Conservation (phyloP, 1,140 invertebrate species). For the Sinonovacula constricta region DNA sequence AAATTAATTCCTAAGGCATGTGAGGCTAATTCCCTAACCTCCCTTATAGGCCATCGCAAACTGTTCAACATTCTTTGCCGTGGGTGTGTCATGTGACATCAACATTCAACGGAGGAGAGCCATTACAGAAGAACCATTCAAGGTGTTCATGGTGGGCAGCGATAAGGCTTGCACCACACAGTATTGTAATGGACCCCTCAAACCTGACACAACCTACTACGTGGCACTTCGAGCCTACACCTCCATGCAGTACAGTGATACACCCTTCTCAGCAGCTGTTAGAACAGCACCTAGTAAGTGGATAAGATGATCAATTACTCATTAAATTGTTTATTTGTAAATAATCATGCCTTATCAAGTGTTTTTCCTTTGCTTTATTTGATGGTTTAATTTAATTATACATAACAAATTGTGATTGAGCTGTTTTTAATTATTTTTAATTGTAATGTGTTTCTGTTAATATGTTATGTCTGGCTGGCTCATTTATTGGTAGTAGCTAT, state of each 20-base stretch:
- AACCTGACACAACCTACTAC: conserved; percentile 92
- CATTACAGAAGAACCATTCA: conserved; percentile 30
- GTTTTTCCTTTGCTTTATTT: neutral
- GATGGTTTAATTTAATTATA: too few species aligned
- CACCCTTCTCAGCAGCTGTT: conserved; percentile 91
- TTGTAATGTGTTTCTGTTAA: too few species aligned
- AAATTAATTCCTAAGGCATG: too few species aligned
- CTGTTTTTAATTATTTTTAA: too few species aligned
- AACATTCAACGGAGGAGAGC: conserved; percentile 39
- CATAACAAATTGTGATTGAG: too few species aligned
- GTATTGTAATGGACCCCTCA: conserved; percentile 88
- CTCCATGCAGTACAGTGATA: conserved; percentile 93
- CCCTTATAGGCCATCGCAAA: conserved; percentile 60
- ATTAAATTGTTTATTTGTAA: conserved; percentile 44
- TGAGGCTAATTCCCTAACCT: too few species aligned
- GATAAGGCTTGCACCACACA: conserved; percentile 52
- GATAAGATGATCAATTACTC: too few species aligned
- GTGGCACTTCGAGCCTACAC: conserved; percentile 97
- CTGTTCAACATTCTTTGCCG: conserved; percentile 66
- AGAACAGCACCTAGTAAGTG: conserved; percentile 90
- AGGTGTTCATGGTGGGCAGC: conserved; percentile 64
- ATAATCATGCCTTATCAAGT: neutral
- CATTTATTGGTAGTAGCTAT: too few species aligned
- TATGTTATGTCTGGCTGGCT: too few species aligned
- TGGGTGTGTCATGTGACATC: conserved; percentile 56